Conservation (phyloP, 2,797 vertebrate genomes). For the Orestias chungarensis region DNA sequence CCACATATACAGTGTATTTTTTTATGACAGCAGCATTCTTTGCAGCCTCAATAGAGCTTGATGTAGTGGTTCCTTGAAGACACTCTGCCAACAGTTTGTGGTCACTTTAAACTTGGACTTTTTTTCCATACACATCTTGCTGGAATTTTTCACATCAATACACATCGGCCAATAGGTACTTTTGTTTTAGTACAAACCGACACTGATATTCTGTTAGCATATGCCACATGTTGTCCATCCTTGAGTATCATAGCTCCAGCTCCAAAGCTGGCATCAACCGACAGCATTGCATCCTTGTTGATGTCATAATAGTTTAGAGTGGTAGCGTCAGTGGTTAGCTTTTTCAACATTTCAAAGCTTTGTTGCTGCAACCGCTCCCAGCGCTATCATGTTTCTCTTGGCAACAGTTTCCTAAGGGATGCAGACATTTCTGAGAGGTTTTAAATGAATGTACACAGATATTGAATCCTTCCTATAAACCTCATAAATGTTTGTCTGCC, state of each 20-base stretch:
- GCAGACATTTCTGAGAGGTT: conserved; percentile 49
- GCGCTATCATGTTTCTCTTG: conserved; percentile 40
- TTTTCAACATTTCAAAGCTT: conserved; percentile 21
- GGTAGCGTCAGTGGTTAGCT: neutral
- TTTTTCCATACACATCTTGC: conserved; percentile 18
- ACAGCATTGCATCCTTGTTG: conserved; percentile 16
- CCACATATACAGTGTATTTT: too few species aligned
- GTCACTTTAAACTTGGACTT: conserved; percentile 15
- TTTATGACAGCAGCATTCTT: too few species aligned
- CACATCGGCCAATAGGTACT: conserved; percentile 24
- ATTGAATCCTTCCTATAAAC: conserved; percentile 55
- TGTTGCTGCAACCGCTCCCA: conserved; percentile 48
- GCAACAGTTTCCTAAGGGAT: conserved; percentile 46
- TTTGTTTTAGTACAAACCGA: conserved; percentile 27
- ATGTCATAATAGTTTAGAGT: conserved; percentile 18
- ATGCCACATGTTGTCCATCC: conserved; percentile 14
- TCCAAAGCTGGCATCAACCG: conserved; percentile 33
- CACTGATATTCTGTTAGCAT: conserved; percentile 17
- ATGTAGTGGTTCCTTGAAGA: neutral
- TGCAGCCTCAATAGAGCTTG: too few species aligned
- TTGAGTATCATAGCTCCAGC: conserved; percentile 26
- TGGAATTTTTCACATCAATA: conserved; percentile 28
- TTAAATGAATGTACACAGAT: conserved; percentile 57
- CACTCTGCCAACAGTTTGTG: conserved; percentile 24
- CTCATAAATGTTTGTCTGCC: conserved; percentile 55